A percentile compares a stretch with the other conserved stretches of the same genome.
These are phyloP conservation scores for Cylindroiulus punctatus DNA, from an alignment of 2,888 invertebrate species.

Conservation along the genomic window DNA sequence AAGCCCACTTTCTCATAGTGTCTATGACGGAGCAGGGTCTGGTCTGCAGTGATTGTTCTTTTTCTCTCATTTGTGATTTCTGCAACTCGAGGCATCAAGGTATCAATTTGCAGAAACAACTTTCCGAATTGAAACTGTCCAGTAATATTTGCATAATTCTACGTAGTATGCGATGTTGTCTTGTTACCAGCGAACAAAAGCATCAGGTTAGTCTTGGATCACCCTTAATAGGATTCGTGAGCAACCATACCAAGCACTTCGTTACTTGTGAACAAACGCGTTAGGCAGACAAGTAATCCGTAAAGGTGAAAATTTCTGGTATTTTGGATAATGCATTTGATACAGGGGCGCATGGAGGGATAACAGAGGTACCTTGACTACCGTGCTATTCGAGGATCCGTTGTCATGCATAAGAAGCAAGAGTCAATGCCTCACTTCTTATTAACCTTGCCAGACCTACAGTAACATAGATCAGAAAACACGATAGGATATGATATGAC, in stretches of 20 bases:
- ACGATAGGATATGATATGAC: too few species aligned
- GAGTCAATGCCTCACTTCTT: not conserved
- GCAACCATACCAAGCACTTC: not conserved
- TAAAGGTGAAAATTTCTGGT: not conserved
- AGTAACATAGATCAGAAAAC: too few species aligned
- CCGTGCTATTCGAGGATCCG: not conserved
- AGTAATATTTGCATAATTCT: too few species aligned
- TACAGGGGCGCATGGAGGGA: not conserved
- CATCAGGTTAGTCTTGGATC: not conserved
- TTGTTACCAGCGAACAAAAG: too few species aligned
- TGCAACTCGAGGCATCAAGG: too few species aligned
- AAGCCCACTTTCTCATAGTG: too few species aligned
- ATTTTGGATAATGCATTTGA: not conserved
- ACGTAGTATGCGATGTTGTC: too few species aligned
- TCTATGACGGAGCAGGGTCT: too few species aligned
- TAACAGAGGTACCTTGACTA: slow-evolving; percentile 13
- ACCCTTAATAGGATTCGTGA: not conserved
- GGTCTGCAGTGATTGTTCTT: too few species aligned
- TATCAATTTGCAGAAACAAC: too few species aligned
- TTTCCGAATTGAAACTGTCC: too few species aligned
- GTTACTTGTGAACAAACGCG: not conserved
- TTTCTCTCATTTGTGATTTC: too few species aligned
- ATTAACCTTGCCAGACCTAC: not conserved
- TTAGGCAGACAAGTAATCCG: not conserved
- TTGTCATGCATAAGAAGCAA: slow-evolving; percentile 26